A percentile compares a stretch with the other conserved stretches of the same genome.
phyloP scores from a whole-genome alignment of 2,797 vertebrate genomes.

The Alauda arvensis region DNA sequence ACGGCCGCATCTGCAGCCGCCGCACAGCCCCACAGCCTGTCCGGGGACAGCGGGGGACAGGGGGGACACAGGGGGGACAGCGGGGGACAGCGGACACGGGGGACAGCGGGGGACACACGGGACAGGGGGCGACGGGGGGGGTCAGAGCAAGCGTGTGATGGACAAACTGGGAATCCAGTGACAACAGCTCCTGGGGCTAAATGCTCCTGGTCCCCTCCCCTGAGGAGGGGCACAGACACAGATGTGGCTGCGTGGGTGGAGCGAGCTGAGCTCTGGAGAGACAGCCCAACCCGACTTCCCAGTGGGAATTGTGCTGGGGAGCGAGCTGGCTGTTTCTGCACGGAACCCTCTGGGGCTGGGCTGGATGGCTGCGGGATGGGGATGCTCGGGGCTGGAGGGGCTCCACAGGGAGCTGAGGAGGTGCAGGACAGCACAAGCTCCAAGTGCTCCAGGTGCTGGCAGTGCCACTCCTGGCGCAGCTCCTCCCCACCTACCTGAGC shows the following conservation, averaged over 20 bases:
- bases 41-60: background rate
- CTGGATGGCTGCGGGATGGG: background rate
- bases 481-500: conserved; percentile 80
- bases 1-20: background rate
- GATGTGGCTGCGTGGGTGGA: fast-evolving
- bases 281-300: fast-evolving
- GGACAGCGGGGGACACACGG: background rate
- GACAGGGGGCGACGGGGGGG: fast-evolving
- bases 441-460: fast-evolving
- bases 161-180: background rate
- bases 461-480: fast-evolving
- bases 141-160: fast-evolving
- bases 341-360: background rate
- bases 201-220: background rate
- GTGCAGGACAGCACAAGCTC: background rate
- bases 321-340: background rate
- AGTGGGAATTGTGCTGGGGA: background rate
- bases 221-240: background rate
- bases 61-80: background rate
- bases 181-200: background rate
- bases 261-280: fast-evolving
- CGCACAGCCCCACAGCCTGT: fast-evolving
- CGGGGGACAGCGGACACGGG: background rate
- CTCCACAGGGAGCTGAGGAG: background rate
- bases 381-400: fast-evolving